Conservation (phyloP, 2,113 vertebrate species). For the Oceanites oceanicus region DNA sequence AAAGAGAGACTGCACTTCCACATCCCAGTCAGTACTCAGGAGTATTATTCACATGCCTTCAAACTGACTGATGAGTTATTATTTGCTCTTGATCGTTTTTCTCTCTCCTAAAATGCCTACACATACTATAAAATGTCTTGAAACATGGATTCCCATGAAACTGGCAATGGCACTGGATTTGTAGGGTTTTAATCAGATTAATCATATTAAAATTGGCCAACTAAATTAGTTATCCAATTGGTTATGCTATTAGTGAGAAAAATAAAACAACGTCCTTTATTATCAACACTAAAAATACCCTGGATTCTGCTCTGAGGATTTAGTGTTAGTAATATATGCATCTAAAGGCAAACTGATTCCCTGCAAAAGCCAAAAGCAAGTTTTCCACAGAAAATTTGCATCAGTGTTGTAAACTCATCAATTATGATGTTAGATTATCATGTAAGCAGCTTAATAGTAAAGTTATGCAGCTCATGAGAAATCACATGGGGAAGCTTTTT, state of each 20-base stretch:
- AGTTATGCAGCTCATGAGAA: background rate
- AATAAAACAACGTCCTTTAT: background rate
- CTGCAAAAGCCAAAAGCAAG: background rate
- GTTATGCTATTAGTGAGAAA: background rate
- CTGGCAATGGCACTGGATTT: background rate
- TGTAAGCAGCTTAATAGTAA: slow-evolving; percentile 13
- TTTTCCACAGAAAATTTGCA: background rate
- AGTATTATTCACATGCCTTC: background rate
- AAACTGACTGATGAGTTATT: background rate
- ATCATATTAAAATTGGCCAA: background rate
- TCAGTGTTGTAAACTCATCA: background rate
- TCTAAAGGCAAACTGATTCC: background rate
- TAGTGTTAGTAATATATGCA: background rate
- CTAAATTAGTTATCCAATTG: background rate
- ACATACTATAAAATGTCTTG: background rate
- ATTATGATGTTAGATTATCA: background rate
- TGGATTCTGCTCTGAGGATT: background rate
- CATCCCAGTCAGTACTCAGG: background rate
- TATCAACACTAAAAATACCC: slow-evolving; percentile 1
- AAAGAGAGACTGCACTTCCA: background rate
- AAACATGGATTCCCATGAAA: background rate
- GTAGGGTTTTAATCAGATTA: background rate
- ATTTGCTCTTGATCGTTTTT: background rate
- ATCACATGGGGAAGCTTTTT: background rate
- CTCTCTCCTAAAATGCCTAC: background rate